Evolutionary conservation across 2,888 invertebrate species (phyloP).

Genomic region (Platynereis dumerilii): DNA sequence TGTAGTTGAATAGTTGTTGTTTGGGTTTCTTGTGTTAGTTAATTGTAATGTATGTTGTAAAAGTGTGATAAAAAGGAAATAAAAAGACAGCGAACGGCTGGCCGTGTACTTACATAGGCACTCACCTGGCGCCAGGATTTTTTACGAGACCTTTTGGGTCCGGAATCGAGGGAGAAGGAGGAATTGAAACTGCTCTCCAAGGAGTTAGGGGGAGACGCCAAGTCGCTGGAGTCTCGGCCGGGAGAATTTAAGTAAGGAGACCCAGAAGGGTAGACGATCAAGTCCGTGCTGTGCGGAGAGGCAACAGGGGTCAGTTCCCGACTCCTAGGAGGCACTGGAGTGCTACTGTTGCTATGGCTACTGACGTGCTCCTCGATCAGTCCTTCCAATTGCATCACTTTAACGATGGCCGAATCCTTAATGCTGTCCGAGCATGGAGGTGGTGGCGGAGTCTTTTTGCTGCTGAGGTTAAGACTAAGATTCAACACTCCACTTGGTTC

Average conservation of each 20-base stretch:
- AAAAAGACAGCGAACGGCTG: conserved; percentile 24
- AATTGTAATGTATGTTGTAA: no score
- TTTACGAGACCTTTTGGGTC: conserved; percentile 51
- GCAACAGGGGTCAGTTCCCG: not conserved
- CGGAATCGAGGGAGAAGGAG: conserved; percentile 24
- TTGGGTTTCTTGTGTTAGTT: no score
- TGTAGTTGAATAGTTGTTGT: no score
- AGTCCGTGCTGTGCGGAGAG: conserved; percentile 13
- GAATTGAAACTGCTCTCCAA: conserved; percentile 31
- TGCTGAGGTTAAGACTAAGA: conserved; percentile 71
- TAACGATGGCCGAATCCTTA: conserved; percentile 53
- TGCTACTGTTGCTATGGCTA: conserved; percentile 20
- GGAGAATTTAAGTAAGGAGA: conserved; percentile 7
- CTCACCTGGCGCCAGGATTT: conserved; percentile 61
- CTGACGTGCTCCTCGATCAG: conserved; percentile 38
- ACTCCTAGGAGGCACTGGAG: conserved; percentile 10
- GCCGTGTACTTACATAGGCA: conserved; percentile 41
- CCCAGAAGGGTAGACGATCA: not conserved
- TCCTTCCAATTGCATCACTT: conserved; percentile 58
- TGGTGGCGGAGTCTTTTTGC: conserved; percentile 19
- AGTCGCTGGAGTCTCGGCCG: not conserved
- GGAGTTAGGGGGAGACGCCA: conserved; percentile 26
- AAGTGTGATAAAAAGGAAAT: no score
- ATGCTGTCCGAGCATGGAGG: conserved; percentile 35
- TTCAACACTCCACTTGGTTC: conserved; percentile 75